Conservation (phyloP, 2,113 vertebrate species). For the Tichodroma muraria region DNA sequence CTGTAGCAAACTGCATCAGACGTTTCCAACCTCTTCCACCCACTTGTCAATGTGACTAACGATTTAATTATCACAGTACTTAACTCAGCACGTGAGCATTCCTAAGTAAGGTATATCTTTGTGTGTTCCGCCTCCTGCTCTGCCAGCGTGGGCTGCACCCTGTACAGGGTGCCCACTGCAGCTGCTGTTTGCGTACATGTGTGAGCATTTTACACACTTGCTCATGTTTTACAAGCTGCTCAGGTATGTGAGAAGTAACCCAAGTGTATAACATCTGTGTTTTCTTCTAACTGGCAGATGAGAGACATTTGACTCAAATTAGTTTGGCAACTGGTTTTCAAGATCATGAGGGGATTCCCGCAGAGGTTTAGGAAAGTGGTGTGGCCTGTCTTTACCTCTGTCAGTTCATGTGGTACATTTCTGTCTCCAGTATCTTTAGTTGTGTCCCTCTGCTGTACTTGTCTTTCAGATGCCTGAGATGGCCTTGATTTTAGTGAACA, state of each 20-base stretch:
- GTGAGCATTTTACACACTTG: neutral
- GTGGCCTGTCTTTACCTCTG: neutral
- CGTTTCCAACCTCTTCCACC: neutral
- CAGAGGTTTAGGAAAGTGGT: neutral
- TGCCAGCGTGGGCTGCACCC: neutral
- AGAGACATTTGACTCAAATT: neutral
- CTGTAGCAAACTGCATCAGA: slow-evolving; percentile 36
- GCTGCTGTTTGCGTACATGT: neutral
- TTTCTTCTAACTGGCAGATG: neutral
- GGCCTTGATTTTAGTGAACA: neutral
- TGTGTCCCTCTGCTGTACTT: neutral
- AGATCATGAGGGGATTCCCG: neutral
- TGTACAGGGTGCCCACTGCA: neutral
- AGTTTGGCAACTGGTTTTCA: neutral
- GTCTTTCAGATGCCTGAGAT: neutral
- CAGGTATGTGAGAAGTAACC: neutral
- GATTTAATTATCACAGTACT: slow-evolving; percentile 12
- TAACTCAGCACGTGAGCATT: neutral
- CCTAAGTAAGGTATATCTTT: neutral
- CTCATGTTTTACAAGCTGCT: neutral
- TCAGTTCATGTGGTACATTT: neutral
- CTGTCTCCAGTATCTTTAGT: neutral
- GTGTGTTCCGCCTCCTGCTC: neutral
- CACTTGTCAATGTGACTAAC: slow-evolving; percentile 42
- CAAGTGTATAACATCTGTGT: neutral